A percentile compares a stretch with the other conserved stretches of the same genome.
Conservation (phyloP, 2,113 vertebrate genomes). For the Gila orcuttii region DNA sequence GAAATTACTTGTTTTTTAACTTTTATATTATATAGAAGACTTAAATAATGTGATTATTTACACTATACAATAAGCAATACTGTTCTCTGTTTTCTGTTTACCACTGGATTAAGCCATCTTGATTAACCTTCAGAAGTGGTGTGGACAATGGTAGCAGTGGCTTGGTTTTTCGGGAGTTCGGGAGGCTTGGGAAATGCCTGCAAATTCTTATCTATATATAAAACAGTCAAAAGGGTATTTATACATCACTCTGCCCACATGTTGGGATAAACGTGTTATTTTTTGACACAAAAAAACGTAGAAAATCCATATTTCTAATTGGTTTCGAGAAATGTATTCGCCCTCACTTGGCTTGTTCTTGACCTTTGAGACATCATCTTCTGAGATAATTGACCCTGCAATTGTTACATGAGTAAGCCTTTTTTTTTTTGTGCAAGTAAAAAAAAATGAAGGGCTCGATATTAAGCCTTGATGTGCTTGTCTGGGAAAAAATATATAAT, state of each 20-base stretch:
- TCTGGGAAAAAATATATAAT: too few relatives aligned
- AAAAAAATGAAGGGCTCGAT: too few relatives aligned
- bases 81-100: neutral
- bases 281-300: neutral
- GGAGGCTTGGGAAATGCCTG: neutral
- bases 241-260: neutral
- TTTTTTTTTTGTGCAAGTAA: conserved; percentile 3
- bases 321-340: neutral
- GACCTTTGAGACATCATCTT: neutral
- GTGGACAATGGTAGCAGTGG: neutral
- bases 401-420: neutral
- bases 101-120: too few relatives aligned
- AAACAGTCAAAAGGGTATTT: neutral
- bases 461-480: too few relatives aligned
- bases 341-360: neutral
- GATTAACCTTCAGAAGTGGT: too few relatives aligned
- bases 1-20: neutral
- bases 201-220: neutral
- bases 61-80: neutral
- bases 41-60: conserved; percentile 8
- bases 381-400: neutral
- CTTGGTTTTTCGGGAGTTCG: neutral
- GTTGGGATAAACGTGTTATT: neutral
- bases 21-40: neutral
- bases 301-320: neutral